These are phyloP conservation scores for Pampusana beccarii DNA, from an alignment of 2,113 vertebrate genomes.

Conservation along the genomic window DNA sequence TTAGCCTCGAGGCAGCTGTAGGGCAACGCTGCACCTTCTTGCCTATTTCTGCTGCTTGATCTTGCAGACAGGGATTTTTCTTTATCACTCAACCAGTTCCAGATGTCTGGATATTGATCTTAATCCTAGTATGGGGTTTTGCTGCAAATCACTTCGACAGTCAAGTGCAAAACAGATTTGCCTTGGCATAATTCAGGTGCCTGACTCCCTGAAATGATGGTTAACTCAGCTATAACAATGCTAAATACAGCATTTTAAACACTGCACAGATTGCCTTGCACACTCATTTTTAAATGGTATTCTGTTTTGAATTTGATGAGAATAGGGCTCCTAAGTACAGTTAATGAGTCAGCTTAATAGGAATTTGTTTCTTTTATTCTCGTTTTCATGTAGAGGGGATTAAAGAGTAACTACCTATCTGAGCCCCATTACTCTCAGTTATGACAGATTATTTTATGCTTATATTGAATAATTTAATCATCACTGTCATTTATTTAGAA, in stretches of 20 bases:
- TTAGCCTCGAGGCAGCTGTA: not conserved
- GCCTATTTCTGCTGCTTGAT: slow-evolving; percentile 1
- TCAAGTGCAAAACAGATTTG: not conserved
- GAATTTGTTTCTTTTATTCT: not conserved
- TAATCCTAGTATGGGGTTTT: slow-evolving; percentile 12
- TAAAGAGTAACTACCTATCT: not conserved
- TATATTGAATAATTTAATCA: not conserved
- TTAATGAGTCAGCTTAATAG: not conserved
- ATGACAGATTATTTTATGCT: not conserved
- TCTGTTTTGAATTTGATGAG: not conserved
- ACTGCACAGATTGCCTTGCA: not conserved
- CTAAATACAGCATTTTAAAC: not conserved
- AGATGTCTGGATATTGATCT: slow-evolving; percentile 21
- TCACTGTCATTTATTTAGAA: not conserved
- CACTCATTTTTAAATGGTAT: not conserved
- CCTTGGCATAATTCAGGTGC: not conserved
- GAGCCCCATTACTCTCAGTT: not conserved
- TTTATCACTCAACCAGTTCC: not conserved
- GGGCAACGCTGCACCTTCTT: not conserved
- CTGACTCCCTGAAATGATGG: not conserved
- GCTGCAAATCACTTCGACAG: slow-evolving; percentile 25
- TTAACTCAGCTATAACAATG: not conserved
- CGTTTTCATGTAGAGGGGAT: not conserved
- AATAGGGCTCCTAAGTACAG: not conserved
- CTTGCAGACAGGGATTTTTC: not conserved